A percentile compares a stretch with the other conserved stretches of the same genome.
phyloP scores from a whole-genome alignment of 2,113 vertebrate species.

The Epinephelus moara region DNA sequence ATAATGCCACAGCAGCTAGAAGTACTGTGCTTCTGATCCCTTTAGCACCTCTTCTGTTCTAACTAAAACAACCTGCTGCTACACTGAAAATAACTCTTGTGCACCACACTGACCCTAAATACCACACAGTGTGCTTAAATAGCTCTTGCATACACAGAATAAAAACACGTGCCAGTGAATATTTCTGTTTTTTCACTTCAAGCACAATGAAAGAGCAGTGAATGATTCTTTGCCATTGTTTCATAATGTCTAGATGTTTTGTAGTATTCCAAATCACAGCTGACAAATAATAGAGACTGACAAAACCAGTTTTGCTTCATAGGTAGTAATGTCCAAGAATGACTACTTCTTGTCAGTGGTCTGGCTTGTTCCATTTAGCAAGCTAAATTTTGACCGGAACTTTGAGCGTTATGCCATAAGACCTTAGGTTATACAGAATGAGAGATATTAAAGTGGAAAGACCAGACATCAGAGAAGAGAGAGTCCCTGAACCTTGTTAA shows the following conservation, averaged over 20 bases:
- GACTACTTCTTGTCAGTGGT: neutral
- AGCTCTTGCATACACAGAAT: neutral
- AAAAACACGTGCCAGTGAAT: neutral
- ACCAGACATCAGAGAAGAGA: constrained; percentile 34
- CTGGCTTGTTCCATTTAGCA: neutral
- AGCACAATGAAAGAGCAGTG: neutral
- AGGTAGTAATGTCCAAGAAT: no score
- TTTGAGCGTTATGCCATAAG: constrained; percentile 1
- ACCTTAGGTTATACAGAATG: neutral
- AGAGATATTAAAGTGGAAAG: constrained; percentile 11
- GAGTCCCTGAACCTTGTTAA: constrained; percentile 29
- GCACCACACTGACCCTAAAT: neutral
- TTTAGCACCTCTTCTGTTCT: neutral
- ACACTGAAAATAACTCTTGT: neutral
- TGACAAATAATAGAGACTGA: neutral
- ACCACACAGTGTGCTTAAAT: neutral
- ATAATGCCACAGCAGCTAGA: neutral
- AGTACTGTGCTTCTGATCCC: neutral
- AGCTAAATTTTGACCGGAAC: neutral
- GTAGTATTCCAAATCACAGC: neutral
- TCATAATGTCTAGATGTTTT: neutral
- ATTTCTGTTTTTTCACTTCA: neutral
- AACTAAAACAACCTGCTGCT: neutral
- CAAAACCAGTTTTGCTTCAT: neutral
- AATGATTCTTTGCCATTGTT: neutral